Percentiles rank a stretch among this genome's conserved stretches.
Conservation (phyloP, 2,113 vertebrate genomes). For the Bubo scandiacus region DNA sequence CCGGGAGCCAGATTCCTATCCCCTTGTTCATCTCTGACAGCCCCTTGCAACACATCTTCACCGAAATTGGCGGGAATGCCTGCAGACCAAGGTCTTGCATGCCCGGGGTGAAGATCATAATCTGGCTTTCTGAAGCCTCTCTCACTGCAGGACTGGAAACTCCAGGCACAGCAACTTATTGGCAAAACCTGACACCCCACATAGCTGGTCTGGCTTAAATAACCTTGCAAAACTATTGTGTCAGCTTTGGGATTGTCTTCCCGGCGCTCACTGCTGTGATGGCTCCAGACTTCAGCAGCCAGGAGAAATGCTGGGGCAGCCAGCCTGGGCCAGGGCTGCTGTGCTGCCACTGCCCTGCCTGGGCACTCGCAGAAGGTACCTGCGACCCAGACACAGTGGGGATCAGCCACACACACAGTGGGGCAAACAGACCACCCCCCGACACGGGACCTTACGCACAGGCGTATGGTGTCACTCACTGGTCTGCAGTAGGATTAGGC, state of each 20-base stretch:
- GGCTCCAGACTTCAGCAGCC: fast-evolving
- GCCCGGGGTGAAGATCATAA: neutral
- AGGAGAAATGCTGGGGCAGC: neutral
- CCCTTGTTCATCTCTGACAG: neutral
- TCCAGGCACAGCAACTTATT: neutral
- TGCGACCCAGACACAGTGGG: fast-evolving
- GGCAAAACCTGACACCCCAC: neutral
- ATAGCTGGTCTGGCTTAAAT: neutral
- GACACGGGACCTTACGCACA: fast-evolving
- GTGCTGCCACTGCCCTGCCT: neutral
- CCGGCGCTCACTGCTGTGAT: fast-evolving
- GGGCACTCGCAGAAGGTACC: neutral
- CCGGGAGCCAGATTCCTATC: neutral
- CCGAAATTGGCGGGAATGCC: neutral
- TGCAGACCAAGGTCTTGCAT: neutral
- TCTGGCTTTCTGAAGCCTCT: neutral
- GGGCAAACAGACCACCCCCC: neutral
- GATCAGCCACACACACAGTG: neutral
- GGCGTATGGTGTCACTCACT: fast-evolving
- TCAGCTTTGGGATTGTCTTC: neutral
- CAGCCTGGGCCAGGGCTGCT: fast-evolving
- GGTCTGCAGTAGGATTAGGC: neutral
- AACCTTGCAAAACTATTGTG: neutral
- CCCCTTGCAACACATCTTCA: neutral
- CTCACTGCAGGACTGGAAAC: neutral